Conservation (phyloP, 2,113 vertebrate genomes). For the Lucifuga dentata region DNA sequence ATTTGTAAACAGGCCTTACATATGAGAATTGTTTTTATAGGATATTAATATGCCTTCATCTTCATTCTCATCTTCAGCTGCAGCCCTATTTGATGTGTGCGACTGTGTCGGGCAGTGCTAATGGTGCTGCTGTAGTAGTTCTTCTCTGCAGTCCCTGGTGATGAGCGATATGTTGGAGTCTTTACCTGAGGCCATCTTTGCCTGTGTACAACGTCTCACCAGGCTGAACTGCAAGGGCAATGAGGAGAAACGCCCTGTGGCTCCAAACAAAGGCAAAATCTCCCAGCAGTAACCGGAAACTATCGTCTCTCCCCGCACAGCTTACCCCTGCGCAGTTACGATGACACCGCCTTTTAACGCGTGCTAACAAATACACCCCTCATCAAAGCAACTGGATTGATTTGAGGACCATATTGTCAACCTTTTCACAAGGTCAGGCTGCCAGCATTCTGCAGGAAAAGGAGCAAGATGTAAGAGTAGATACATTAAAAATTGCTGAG, state of each 20-base stretch:
- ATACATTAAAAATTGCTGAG: slow-evolving; percentile 73
- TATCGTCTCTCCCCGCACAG: slow-evolving; percentile 45
- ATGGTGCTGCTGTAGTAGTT: slow-evolving; percentile 36
- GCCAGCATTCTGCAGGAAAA: slow-evolving; percentile 43
- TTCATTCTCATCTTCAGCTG: no score
- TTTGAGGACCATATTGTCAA: slow-evolving; percentile 49
- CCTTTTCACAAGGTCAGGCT: slow-evolving; percentile 62
- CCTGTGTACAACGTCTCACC: slow-evolving; percentile 30
- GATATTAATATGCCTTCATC: no score
- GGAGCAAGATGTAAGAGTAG: slow-evolving; percentile 61
- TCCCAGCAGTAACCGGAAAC: slow-evolving; percentile 70
- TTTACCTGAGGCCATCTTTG: slow-evolving; percentile 70
- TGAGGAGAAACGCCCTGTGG: slow-evolving; percentile 67
- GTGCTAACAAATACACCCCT: slow-evolving; percentile 50
- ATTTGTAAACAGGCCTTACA: no score
- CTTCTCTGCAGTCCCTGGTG: slow-evolving; percentile 48
- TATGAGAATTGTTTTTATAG: no score
- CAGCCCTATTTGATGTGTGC: slow-evolving; percentile 23
- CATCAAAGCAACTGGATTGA: slow-evolving; percentile 63
- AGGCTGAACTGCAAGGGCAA: slow-evolving; percentile 72
- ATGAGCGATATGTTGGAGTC: slow-evolving; percentile 65
- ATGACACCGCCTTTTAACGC: slow-evolving; percentile 69
- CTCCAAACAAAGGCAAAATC: slow-evolving; percentile 67
- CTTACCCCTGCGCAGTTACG: slow-evolving; percentile 60
- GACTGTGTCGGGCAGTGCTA: slow-evolving; percentile 34